These are phyloP conservation scores for Antigone vipio DNA, from an alignment of 2,113 vertebrate genomes.

Conservation along the genomic window DNA sequence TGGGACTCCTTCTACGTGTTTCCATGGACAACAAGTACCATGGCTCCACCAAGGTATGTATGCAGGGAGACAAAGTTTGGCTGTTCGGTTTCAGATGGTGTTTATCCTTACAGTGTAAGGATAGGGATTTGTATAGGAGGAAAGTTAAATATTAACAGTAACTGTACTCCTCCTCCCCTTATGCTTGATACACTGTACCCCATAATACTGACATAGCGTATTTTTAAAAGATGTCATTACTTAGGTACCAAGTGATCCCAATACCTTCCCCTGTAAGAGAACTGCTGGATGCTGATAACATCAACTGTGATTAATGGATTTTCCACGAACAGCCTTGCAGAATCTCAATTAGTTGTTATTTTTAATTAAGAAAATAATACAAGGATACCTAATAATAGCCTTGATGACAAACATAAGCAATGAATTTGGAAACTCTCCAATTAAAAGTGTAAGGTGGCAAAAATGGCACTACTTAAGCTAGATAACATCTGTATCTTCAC, in stretches of 20 bases:
- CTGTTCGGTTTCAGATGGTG: not conserved
- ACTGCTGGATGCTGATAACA: not conserved
- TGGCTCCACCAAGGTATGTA: not conserved
- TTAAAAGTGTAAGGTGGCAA: not conserved
- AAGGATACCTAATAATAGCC: not conserved
- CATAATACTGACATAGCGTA: rapidly evolving
- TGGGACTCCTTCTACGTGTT: not conserved
- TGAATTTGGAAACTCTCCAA: not conserved
- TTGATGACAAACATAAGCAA: not conserved
- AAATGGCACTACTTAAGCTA: not conserved
- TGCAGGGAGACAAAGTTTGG: not conserved
- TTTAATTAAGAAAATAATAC: not conserved
- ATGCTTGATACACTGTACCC: not conserved
- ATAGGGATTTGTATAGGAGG: not conserved
- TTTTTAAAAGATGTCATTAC: not conserved
- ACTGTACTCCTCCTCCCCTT: not conserved
- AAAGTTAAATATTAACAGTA: not conserved
- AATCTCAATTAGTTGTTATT: not conserved
- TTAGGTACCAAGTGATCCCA: not conserved
- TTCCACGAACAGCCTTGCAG: not conserved
- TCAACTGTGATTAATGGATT: not conserved
- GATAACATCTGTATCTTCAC: not conserved
- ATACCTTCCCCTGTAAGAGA: not conserved
- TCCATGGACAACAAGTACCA: rapidly evolving
- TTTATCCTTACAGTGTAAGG: not conserved